Conservation (phyloP, 2,797 vertebrate genomes). For the Cercopithecus diana region DNA sequence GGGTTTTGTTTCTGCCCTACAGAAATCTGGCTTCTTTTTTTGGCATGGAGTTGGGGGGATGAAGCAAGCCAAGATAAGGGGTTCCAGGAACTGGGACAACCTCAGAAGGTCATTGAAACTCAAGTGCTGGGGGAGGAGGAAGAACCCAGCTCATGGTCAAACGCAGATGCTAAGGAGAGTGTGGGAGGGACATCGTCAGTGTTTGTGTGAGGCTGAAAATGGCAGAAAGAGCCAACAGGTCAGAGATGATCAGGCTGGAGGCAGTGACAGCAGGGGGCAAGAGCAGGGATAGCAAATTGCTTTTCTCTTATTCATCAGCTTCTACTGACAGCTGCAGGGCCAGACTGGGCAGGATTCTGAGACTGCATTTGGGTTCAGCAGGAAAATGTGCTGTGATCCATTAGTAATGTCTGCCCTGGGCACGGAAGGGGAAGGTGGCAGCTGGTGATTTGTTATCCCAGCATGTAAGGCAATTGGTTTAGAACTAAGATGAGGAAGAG, state of each 20-base stretch:
- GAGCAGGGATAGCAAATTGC: neutral
- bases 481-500: neutral
- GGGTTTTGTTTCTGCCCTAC: neutral
- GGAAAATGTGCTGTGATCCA: neutral
- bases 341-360: neutral
- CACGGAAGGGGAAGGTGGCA: accelerated
- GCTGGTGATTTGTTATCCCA: neutral
- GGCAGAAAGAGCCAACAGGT: neutral
- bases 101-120: neutral
- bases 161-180: neutral
- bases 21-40: neutral
- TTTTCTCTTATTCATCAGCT: neutral
- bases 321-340: neutral
- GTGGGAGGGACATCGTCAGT: accelerated
- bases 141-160: neutral
- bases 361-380: neutral
- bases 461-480: neutral
- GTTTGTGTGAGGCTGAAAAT: neutral
- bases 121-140: neutral
- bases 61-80: neutral
- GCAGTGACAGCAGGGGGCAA: neutral
- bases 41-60: neutral
- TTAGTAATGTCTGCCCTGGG: conserved; percentile 46
- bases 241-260: neutral
- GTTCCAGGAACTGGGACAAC: neutral